Conservation (phyloP, 2,113 vertebrate species). For the Oncorhynchus keta region DNA sequence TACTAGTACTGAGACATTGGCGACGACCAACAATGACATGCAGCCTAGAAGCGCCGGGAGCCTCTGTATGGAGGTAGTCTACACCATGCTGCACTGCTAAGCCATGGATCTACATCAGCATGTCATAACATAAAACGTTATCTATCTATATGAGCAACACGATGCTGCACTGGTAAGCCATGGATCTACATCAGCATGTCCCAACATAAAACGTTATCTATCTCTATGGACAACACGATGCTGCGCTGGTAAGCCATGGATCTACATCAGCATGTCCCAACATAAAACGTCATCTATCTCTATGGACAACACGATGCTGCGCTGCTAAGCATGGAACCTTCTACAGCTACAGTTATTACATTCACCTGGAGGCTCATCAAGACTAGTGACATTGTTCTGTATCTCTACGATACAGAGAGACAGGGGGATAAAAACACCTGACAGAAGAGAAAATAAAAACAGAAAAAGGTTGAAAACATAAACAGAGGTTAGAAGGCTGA, state of each 20-base stretch:
- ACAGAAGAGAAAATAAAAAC: slow-evolving; percentile 64
- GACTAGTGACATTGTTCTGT: slow-evolving; percentile 96
- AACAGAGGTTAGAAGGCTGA: too few relatives aligned
- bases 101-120: background rate
- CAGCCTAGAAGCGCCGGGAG: slow-evolving; percentile 67
- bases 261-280: too few relatives aligned
- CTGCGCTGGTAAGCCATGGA: slow-evolving; percentile 46
- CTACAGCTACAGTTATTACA: slow-evolving; percentile 53
- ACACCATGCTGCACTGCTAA: background rate
- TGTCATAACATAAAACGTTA: too few relatives aligned
- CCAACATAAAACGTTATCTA: too few relatives aligned
- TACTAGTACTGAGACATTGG: slow-evolving; percentile 9
- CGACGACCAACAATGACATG: slow-evolving; percentile 49
- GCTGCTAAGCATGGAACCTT: slow-evolving; percentile 66
- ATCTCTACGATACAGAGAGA: slow-evolving; percentile 89
- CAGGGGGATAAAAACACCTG: slow-evolving; percentile 55
- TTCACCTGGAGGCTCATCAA: slow-evolving; percentile 97
- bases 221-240: slow-evolving; percentile 61
- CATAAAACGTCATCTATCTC: too few relatives aligned
- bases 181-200: background rate
- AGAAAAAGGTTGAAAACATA: slow-evolving; percentile 45
- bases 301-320: slow-evolving; percentile 64
- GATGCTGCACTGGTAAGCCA: slow-evolving; percentile 63
- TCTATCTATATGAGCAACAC: slow-evolving; percentile 45
- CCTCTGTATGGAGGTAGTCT: slow-evolving; percentile 10